Conservation (phyloP, 2,113 vertebrate genomes). For the Chaetodon auriga region DNA sequence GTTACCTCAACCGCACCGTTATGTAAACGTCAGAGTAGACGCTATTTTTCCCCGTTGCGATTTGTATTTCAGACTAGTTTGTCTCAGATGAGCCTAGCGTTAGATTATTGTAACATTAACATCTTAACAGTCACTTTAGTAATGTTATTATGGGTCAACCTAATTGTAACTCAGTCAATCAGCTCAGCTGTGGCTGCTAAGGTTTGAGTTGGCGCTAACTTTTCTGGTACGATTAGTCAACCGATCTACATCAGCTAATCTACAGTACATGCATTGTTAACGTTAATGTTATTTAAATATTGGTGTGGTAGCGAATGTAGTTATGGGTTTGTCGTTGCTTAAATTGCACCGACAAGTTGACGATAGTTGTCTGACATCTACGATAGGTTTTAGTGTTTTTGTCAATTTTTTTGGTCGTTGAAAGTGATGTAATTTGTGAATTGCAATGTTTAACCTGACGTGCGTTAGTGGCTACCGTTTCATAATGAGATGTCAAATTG, state of each 20-base stretch:
- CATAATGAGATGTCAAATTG: background rate
- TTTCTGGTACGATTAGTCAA: conserved; percentile 3
- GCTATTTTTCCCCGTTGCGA: background rate
- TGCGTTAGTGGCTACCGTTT: background rate
- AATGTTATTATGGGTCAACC: conserved; percentile 21
- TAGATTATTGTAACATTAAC: background rate
- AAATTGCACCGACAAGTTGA: background rate
- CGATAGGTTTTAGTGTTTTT: background rate
- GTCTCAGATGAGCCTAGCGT: background rate
- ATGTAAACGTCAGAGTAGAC: conserved; percentile 24
- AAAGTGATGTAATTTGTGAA: background rate
- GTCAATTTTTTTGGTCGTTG: background rate
- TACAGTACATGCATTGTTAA: background rate
- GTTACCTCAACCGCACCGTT: conserved; percentile 17
- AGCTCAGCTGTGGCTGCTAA: conserved; percentile 31
- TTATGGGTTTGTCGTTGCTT: background rate
- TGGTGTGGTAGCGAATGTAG: background rate
- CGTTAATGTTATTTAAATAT: background rate
- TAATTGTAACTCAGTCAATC: conserved; percentile 3
- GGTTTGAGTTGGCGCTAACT: conserved; percentile 23
- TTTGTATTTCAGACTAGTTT: background rate
- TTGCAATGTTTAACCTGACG: background rate
- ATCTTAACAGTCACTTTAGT: background rate
- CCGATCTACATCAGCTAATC: background rate
- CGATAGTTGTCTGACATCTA: background rate